Evolutionary conservation across 2,888 invertebrate species (phyloP), one percentile per base, ranked within the genome.

Genomic region (Dynastes tityus): DNA sequence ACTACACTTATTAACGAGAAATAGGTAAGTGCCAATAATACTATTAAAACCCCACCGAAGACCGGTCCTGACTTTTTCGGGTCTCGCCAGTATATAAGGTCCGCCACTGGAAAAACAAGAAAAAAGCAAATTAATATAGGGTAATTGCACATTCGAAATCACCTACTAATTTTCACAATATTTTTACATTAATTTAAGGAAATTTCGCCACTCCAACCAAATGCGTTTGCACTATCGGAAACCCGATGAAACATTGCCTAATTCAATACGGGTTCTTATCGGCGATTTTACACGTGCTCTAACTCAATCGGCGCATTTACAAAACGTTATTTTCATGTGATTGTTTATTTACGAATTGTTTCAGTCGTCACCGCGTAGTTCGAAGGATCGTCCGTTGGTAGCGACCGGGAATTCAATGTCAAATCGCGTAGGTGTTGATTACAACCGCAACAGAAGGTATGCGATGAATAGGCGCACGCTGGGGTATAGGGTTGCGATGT

Each of bases 51-150:
- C 84, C 94, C 94, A 88, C 97, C 98, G 89, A 99, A 97, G 83
- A 97, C 97, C 86, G 95, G 93, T 84, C 97, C 99, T 83, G 97
- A 96, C 90, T 96, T 97, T 91, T 95, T 96, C 84, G 97, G 95
- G 91, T 97, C 96, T 84, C 98, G 94, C 99, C 99, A 99, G 92
- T 99, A 98, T 89, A 99, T 95, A 89, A 99, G 92, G 87, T 97
- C 96, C 90, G 97, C 95, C 93, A 97, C 97, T 97, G 92, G 8
- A 93, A 93, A 82, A 81, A 81, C 76, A 73, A 79, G 71, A 29
- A 63, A 55, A 74, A 58, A 49, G 53, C 4, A 4, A 74, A 49
- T 74, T 11, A 74, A 45, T 9, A 68, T 13, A 13, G 8, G 4
- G 11, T 51, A 37, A 37, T 8, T 0, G 13, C 29, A 22, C 65